A percentile compares a stretch with the other conserved stretches of the same genome.
Evolutionary conservation across 2,888 invertebrate genomes (phyloP).

Genomic region (Philonicus albiceps): DNA sequence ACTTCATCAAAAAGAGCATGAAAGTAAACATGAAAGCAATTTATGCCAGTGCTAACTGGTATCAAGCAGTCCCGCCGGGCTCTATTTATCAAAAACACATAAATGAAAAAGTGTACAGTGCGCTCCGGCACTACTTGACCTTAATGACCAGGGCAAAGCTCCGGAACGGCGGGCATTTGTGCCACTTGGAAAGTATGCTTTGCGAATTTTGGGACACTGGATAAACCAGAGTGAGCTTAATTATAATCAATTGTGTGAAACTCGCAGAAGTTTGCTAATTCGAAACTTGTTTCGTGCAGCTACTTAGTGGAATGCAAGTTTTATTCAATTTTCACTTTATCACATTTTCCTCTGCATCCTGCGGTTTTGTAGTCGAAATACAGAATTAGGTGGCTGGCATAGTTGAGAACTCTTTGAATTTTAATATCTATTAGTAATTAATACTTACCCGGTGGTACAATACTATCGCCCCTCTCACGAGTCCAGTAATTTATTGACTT

Average conservation of each 20-base stretch:
- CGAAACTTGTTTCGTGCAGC: slow-evolving; percentile 14
- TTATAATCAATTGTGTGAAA: slow-evolving; percentile 10
- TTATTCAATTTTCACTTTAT: slow-evolving; percentile 21
- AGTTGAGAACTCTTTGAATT: not conserved
- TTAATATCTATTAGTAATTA: not conserved
- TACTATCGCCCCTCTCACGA: slow-evolving; percentile 73
- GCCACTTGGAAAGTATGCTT: not conserved
- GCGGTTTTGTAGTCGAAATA: not conserved
- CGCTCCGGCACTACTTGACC: slow-evolving; percentile 3
- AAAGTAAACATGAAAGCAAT: not conserved
- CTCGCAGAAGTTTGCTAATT: slow-evolving; percentile 24
- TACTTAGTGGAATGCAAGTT: slow-evolving; percentile 24
- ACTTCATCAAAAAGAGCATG: not conserved
- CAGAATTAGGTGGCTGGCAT: not conserved
- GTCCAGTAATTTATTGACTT: slow-evolving; percentile 88
- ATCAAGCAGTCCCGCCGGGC: not conserved
- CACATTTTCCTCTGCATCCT: not conserved
- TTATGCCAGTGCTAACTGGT: not conserved
- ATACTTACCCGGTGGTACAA: slow-evolving; percentile 76
- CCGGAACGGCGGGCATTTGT: not conserved
- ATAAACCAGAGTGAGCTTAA: slow-evolving; percentile 23
- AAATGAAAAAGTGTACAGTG: not conserved
- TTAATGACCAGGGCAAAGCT: not conserved
- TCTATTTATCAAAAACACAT: not conserved
- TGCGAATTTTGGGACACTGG: not conserved